Base-by-base conservation (phyloP, 2,113 vertebrate species). In the Myiozetetes cayanensis region DNA sequence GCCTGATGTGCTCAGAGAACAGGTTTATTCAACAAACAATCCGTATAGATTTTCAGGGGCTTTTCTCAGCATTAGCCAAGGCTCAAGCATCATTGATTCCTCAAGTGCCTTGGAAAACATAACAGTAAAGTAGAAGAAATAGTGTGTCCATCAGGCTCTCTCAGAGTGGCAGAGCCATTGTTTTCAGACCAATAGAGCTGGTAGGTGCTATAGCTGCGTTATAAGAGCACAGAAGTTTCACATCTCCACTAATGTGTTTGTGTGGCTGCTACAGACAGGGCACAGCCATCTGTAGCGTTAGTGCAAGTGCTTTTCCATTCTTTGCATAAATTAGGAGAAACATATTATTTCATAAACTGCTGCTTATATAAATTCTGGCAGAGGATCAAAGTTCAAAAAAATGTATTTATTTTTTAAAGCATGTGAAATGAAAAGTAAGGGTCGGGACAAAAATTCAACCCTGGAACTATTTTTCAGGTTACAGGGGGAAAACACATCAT, bases 241-340 rank as follows among this genome's bases (percentile, higher is more conserved):
- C 55, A 55, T 77, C 59, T 63, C 74, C 41, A 55, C 58, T 33
- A 14, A 86, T 63, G 68, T 93, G 63, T 91, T 93, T 91, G 77
- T 2, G 4, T 74, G 82, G 59, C 52, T 86, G 82, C 66, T 80
- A 47, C 39, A 91, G 94, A 85, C 72, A 90, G 93, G 80, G 79
- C 92, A 84, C 41, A 86, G 73, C 90, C 92, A 94, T 96, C 92
- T 95, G 90, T 63, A 84, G 78, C 5, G 25, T 67, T 56, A 96
- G 50, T 83, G 67, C 23, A 87, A 92, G 82, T 67, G 63, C 85
- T 88, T 90, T 80, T 55, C 50, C 22, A 43, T 76, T 85, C 75
- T 80, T 95, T 52, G 75, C 93, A 94, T 93, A 94, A 93, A 94
- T 94, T 91, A 91, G 59, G 71, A 85, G 59, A 83, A 96, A 94